Evolutionary conservation across 2,888 invertebrate genomes (phyloP).

Genomic region (Ctenicera cuprea): DNA sequence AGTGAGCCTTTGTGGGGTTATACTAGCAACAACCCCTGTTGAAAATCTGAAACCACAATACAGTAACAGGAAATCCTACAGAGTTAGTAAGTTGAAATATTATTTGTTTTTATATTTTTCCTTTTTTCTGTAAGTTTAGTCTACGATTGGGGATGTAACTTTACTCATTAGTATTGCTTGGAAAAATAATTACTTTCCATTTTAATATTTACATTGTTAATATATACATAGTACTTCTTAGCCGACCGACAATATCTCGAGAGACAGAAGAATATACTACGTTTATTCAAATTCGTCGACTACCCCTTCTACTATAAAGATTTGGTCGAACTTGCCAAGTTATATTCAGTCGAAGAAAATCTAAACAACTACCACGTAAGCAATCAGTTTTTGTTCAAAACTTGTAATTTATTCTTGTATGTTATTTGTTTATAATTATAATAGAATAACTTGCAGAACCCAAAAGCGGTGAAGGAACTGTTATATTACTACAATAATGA

Average conservation of each 20-base stretch:
- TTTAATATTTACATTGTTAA: too few species aligned
- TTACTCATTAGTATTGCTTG: too few species aligned
- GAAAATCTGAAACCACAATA: conserved; percentile 45
- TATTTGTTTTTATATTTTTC: conserved; percentile 44
- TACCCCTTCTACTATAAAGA: conserved; percentile 65
- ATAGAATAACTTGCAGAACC: conserved; percentile 75
- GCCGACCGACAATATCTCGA: conserved; percentile 19
- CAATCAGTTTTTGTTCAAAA: not conserved
- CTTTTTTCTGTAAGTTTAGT: too few species aligned
- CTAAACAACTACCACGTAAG: conserved; percentile 70
- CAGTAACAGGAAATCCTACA: conserved; percentile 56
- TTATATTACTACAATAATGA: conserved; percentile 75
- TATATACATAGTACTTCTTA: not conserved
- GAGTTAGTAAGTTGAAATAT: conserved; percentile 67
- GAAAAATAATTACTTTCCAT: too few species aligned
- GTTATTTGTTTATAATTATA: too few species aligned
- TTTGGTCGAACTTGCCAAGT: conserved; percentile 75
- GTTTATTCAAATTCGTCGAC: conserved; percentile 63
- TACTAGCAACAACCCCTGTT: conserved; percentile 68
- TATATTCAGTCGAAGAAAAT: conserved; percentile 71
- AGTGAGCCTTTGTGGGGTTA: conserved; percentile 49
- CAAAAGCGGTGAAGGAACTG: conserved; percentile 77
- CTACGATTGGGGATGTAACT: too few species aligned
- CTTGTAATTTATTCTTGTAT: too few species aligned
- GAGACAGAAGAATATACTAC: conserved; percentile 66